Evolutionary conservation across 2,797 vertebrate genomes (phyloP).

Genomic region (Xenops minutus): DNA sequence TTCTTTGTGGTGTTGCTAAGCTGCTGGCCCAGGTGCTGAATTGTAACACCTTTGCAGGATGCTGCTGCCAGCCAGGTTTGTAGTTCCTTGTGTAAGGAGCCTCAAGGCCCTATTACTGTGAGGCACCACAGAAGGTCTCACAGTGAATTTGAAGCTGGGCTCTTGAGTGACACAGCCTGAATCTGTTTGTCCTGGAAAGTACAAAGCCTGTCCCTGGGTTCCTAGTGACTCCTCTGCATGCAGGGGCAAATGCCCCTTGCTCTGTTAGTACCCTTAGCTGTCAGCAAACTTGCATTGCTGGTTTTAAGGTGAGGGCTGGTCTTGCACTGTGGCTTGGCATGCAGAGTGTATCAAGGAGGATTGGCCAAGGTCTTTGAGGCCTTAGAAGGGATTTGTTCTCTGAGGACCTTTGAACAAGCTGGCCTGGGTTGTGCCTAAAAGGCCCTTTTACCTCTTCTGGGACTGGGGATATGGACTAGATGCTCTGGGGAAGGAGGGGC

Average conservation of each 20-base stretch:
- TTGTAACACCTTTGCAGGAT: background rate
- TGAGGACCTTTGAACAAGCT: background rate
- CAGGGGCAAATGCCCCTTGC: background rate
- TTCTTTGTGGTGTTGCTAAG: background rate
- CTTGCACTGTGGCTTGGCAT: background rate
- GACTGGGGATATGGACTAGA: background rate
- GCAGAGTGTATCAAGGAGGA: background rate
- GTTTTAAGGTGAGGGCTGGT: background rate
- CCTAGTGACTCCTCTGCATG: background rate
- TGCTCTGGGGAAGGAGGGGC: background rate
- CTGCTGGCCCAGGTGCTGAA: background rate
- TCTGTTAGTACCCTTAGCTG: background rate
- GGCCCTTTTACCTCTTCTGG: background rate
- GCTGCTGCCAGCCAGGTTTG: background rate
- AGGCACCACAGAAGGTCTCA: background rate
- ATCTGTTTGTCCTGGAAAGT: background rate
- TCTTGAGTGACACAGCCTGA: background rate
- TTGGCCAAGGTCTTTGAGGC: background rate
- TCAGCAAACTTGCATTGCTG: background rate
- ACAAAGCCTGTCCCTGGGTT: background rate
- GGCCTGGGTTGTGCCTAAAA: background rate
- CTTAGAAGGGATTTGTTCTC: background rate
- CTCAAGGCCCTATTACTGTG: background rate
- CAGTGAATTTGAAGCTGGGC: background rate
- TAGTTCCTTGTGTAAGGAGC: background rate